These are phyloP conservation scores for Dinomys branickii DNA, from an alignment of 2,113 vertebrate genomes.

Conservation along the genomic window DNA sequence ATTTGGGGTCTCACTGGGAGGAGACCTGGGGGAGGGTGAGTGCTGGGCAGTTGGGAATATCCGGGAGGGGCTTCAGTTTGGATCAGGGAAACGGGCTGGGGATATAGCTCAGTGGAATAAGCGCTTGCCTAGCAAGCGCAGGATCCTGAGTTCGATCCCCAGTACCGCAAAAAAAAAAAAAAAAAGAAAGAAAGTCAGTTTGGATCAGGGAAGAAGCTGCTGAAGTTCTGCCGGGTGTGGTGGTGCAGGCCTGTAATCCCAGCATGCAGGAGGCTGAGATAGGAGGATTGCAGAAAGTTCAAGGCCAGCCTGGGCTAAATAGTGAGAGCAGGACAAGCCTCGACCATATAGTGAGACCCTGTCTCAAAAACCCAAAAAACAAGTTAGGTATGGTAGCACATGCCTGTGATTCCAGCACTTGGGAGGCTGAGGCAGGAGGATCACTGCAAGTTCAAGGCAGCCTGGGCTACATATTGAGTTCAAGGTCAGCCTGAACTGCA, in stretches of 20 bases:
- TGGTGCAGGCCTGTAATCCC: neutral
- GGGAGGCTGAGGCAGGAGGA: neutral
- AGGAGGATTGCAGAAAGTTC: neutral
- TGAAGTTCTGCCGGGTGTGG: neutral
- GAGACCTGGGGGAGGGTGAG: neutral
- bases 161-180: too few relatives aligned
- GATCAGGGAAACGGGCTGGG: neutral
- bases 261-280: neutral
- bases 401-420: neutral
- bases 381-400: neutral
- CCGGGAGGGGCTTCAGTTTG: neutral
- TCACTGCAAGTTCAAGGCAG: neutral
- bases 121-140: too few relatives aligned
- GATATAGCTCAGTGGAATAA: too few relatives aligned
- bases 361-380: neutral
- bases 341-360: neutral
- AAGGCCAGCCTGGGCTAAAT: neutral
- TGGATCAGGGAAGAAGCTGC: neutral
- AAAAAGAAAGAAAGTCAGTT: too few relatives aligned
- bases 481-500: neutral
- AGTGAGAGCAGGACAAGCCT: neutral
- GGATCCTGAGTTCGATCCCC: too few relatives aligned
- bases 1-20: rapidly evolving
- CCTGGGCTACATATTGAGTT: neutral
- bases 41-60: neutral